Base-by-base conservation (phyloP, 1,140 invertebrate genomes). In the Medauroidea extradentata region DNA sequence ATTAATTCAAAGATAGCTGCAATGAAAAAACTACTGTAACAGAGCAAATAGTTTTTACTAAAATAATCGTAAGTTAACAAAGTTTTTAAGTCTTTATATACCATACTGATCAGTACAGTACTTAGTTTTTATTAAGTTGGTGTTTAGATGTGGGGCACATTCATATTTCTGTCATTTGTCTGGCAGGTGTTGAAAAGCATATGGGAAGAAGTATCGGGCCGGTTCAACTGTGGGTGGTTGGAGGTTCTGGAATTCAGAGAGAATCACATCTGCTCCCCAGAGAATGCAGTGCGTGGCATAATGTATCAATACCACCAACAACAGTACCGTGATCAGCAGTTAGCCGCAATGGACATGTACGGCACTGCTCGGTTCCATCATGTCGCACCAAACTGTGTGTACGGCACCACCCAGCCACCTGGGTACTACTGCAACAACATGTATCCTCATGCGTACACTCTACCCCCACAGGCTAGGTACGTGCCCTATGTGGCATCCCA, bases 241-340 rank as follows among this genome's bases (percentile, higher is more conserved):
- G 86, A 90, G 57, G 80, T 89, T 7, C 70, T 86, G 52, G 76
- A 84, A 44, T 84, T 85, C 70, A 78, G 88, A 1, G 81, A 85
- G 64, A 79, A 75, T 21, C 78, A 85, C 58, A 74, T 83, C n/a
- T 82, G 87, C 56, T 78, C 77, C 46, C 73, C 81, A 2, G 80
- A 85, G 34, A 73, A 78, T 61, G 78, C 80, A 0, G 76, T 81
- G 11, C 69, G 73, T 16, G 77, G 73, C 8, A 58, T 82, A 3
- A 79, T 71, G 48, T 76, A 77, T 50, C 71, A 73, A 39, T 76
- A 73, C 39, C 67, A 63, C 42, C 62, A 65, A 55, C 57, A 38
- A 44, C 42, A 65, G 42, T 58, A 52, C 34, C 46, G 42, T 25
- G 49, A 59, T 19, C 59, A 62, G 43, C 62, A 59, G 53, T 29